Conservation (phyloP, 2,888 invertebrate genomes). For the Netelia fuscicornis region DNA sequence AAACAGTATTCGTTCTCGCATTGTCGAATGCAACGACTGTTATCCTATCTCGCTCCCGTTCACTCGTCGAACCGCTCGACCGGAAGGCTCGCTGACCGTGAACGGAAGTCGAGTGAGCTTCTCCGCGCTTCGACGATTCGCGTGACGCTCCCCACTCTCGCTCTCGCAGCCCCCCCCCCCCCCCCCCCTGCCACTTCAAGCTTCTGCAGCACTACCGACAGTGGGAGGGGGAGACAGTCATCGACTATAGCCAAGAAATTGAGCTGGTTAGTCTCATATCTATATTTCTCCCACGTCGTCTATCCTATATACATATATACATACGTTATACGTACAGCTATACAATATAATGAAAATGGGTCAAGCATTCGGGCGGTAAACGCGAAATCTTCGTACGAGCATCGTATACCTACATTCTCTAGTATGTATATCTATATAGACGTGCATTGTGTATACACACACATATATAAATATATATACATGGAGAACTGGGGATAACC, state of each 20-base stretch:
- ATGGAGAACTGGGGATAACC: slow-evolving; percentile 48
- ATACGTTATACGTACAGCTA: not conserved
- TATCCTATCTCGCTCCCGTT: slow-evolving; percentile 2
- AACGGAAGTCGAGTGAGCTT: slow-evolving; percentile 43
- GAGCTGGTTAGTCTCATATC: slow-evolving; percentile 13
- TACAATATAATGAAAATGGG: slow-evolving; percentile 64
- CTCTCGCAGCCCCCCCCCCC: no score
- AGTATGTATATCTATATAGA: not conserved
- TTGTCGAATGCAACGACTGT: not conserved
- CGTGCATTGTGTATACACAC: not conserved
- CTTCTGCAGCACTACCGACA: no score
- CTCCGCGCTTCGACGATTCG: slow-evolving; percentile 48
- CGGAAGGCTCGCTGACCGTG: slow-evolving; percentile 50
- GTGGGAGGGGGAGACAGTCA: no score
- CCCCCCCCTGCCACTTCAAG: no score
- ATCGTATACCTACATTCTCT: not conserved
- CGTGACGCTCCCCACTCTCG: slow-evolving; percentile 6
- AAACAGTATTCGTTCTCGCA: not conserved
- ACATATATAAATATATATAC: slow-evolving; percentile 1
- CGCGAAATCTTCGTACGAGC: slow-evolving; percentile 44
- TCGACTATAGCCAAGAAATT: slow-evolving; percentile 16
- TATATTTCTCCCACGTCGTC: slow-evolving; percentile 1
- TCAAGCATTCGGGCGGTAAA: slow-evolving; percentile 69
- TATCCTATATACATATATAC: not conserved
- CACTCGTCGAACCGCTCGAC: slow-evolving; percentile 24